Evolutionary conservation across 2,888 invertebrate species (phyloP), one percentile per base, ranked within the genome.

Genomic region (Acleris laterana): DNA sequence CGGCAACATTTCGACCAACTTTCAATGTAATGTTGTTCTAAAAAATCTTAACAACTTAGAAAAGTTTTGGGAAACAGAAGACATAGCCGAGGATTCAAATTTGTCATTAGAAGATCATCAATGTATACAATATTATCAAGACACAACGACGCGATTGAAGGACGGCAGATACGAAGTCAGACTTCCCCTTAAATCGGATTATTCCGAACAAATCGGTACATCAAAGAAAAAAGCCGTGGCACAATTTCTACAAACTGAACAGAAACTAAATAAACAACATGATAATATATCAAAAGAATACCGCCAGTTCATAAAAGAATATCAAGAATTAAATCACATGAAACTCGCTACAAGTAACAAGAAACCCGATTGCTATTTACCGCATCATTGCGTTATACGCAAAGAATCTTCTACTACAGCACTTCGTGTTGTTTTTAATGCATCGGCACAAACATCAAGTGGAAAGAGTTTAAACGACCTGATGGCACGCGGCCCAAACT

Each of bases 1-100:
- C n/a, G 71, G 72, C 1, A 62, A 62, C 28, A n/a, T 19, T 7
- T 11, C 49, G 3, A 9, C 49, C 13, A 28, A 28, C 6, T 49
- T 20, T 20, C 49, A 49, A 6, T 49, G 49, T 13, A 49, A 49
- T 13, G 20, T 49, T 9, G 20, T 49, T 7, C 5, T 20, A 16
- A 49, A 49, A 11, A 20, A 20, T 9, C 3, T 49, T 7, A 9
- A 20, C 7, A 20, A 49, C 4, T 20, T 49, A 7, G 9, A 19
- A 20, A 7, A 20, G 4, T 49, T 49, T 20, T 49, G 49, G 49
- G 20, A 19, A 9, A 16, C 20, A 20, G 49, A 49, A 20, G 49
- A 49, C 13, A 49, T 49, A 16, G 7, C 19, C 3, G 49, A 49
- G 19, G n/a, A 16, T 5, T n/a, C 19, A 49, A 49, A 20, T 3